Evolutionary conservation across 2,113 vertebrate genomes (phyloP), one percentile per base, ranked within the genome.

Genomic region (Hepsetus odoe): DNA sequence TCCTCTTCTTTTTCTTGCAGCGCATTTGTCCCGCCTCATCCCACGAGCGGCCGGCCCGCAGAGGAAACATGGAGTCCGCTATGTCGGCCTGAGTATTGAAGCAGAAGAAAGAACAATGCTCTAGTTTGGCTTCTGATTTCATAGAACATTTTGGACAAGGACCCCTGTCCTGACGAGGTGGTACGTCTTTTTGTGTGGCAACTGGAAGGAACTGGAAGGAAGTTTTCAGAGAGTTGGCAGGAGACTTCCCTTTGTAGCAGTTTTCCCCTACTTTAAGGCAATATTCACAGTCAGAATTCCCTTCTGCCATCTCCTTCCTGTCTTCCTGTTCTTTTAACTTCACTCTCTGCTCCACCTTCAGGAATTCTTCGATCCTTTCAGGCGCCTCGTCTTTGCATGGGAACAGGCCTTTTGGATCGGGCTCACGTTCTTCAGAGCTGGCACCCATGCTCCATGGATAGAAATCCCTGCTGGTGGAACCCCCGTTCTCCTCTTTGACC

Each of bases 1-100:
- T 97, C 86, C 93, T 93, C 71, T 94, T 97, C 87, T 94, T 97
- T 88, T 95, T 96, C 86, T 94, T 95, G 69, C 90, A 88, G 74
- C 87, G 91, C 74, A 93, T 89, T 91, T 92, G 84, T 35, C 91
- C 87, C 84, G 81, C 68, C 78, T 88, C 68, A 85, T 72, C 87
- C 86, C 94, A 88, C 87, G 76, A 89, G 26, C 80, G 84, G 74
- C 20, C 1, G 1, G 81, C 91, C 66, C 28, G 86, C 22, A 85
- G 24, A 0, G 88, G 87, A 51, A 85, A 86, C 20, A 89, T 86
- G n/a, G 42, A 26, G 32, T 24, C 35, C 5, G 46, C 42, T 32
- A 24, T 3, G 22, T 66, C 30, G 4, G 38, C 24, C 46, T 61
- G 30, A 53, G 51, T 16, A 1, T 78, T 80, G 8, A 49, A 28